Conservation (phyloP, 2,797 vertebrate species). For the Toxotes lorentzi region DNA sequence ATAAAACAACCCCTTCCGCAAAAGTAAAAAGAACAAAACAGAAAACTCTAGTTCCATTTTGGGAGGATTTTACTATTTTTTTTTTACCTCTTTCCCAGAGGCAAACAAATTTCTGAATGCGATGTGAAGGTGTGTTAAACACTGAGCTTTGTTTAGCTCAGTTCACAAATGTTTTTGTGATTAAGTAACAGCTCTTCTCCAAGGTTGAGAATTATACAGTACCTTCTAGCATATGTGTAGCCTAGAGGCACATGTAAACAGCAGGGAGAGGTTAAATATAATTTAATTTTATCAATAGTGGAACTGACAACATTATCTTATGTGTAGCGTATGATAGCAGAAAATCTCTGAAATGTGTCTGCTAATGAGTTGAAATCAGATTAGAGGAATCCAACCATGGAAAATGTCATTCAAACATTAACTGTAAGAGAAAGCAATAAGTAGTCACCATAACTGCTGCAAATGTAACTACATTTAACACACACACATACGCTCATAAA, state of each 20-base stretch:
- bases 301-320: not conserved
- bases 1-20: not conserved
- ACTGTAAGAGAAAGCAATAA: not conserved
- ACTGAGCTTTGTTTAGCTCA: not conserved
- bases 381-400: not conserved
- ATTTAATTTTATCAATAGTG: not conserved
- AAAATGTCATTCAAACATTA: not conserved
- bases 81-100: not conserved
- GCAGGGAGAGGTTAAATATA: not conserved
- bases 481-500: not conserved
- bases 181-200: not conserved
- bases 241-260: not conserved
- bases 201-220: not conserved
- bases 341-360: not conserved
- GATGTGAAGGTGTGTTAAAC: not conserved
- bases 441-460: not conserved
- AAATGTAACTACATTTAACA: not conserved
- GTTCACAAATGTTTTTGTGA: not conserved
- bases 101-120: not conserved
- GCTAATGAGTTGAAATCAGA: no score
- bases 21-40: not conserved
- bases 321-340: not conserved
- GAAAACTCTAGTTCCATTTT: not conserved
- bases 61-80: not conserved
- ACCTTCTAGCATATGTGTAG: no score